Percentiles rank a stretch among this genome's conserved stretches.
These are phyloP conservation scores for Ciconia stormi DNA, from an alignment of 2,113 vertebrate genomes.

Conservation along the genomic window DNA sequence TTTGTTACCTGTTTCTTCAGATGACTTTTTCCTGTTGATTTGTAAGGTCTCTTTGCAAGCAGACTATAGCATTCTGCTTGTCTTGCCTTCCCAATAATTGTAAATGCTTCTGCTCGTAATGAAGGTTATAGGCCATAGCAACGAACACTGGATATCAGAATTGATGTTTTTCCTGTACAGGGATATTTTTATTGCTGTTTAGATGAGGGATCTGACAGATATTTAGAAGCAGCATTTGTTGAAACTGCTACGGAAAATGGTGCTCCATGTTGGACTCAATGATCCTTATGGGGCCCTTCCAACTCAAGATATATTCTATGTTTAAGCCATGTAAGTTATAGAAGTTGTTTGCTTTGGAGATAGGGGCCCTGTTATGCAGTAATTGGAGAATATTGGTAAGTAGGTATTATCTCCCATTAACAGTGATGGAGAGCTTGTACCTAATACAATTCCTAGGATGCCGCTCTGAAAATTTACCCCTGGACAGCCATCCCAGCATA, in stretches of 20 bases:
- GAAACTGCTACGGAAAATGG: background rate
- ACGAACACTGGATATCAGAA: background rate
- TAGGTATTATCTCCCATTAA: background rate
- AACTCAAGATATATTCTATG: background rate
- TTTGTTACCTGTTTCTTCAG: background rate
- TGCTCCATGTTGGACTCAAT: accelerated
- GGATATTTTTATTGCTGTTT: background rate
- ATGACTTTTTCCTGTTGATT: accelerated
- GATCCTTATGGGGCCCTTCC: background rate
- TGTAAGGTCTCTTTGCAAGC: background rate
- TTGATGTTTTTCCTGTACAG: accelerated
- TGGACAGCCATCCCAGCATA: background rate
- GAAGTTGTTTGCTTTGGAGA: background rate
- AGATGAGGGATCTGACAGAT: background rate
- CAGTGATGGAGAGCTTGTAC: background rate
- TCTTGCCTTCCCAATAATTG: background rate
- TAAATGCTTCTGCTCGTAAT: background rate
- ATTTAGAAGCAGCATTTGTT: background rate
- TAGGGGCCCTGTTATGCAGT: background rate
- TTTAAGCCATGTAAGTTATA: background rate
- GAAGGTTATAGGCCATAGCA: background rate
- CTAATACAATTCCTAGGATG: background rate
- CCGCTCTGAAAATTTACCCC: background rate
- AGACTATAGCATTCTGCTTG: background rate
- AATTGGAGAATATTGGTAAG: background rate